Conservation (phyloP, 1,140 invertebrate genomes). For the Lepidurus apus region DNA sequence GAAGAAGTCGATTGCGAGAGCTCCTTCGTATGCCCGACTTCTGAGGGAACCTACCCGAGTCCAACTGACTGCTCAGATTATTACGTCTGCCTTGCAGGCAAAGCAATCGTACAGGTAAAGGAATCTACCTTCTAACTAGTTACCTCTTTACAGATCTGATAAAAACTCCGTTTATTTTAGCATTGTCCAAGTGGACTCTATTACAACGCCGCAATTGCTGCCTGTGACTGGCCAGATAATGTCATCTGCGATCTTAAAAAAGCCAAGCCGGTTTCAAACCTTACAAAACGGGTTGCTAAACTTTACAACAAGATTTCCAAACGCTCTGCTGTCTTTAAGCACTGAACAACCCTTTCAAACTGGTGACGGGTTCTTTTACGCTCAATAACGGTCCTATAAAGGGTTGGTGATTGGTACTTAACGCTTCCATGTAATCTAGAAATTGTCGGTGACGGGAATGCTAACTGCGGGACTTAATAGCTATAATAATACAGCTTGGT, state of each 20-base stretch:
- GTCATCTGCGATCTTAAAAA: neutral
- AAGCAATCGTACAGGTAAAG: neutral
- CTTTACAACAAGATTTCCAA: neutral
- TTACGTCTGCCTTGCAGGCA: neutral
- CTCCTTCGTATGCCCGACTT: neutral
- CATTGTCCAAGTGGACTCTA: neutral
- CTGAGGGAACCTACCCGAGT: neutral
- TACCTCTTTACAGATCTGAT: neutral
- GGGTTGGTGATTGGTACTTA: neutral
- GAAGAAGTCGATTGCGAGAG: conserved; percentile 23
- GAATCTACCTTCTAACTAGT: neutral
- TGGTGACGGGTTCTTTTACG: neutral
- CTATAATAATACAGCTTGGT: neutral
- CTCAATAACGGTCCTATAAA: neutral
- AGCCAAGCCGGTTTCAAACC: neutral
- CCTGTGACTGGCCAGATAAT: neutral
- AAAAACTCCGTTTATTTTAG: neutral
- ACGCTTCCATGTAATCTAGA: neutral
- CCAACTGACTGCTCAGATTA: neutral
- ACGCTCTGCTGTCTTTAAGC: neutral
- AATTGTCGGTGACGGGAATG: neutral
- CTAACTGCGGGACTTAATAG: neutral
- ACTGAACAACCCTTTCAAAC: neutral
- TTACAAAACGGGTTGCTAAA: neutral
- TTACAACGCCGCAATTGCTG: neutral